Evolutionary conservation across 53 echinoderm and acorn worm genomes (phyloP).

Genomic region (Patiria pectinifera): DNA sequence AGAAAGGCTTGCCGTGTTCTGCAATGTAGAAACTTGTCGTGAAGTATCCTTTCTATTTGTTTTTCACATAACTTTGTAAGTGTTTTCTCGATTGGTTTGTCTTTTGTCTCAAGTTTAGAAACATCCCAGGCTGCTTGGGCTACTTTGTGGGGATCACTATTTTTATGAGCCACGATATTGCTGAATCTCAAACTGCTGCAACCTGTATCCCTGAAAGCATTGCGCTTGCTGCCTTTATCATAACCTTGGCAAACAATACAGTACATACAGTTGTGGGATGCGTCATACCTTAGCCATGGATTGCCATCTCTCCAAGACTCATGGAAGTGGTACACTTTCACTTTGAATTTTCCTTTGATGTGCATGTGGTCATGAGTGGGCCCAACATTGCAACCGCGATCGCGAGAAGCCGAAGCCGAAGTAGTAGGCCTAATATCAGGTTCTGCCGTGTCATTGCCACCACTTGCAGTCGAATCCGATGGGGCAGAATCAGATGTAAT

Average conservation of each 20-base stretch:
- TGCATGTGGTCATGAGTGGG: slow-evolving; percentile 7
- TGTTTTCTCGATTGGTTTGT: slow-evolving; percentile 37
- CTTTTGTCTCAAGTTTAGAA: slow-evolving; percentile 48
- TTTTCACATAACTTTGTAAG: slow-evolving; percentile 34
- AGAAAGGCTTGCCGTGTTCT: slow-evolving; percentile 18
- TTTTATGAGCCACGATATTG: slow-evolving; percentile 39
- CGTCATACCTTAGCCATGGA: slow-evolving; percentile 33
- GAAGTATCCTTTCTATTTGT: slow-evolving; percentile 26
- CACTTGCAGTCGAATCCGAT: not conserved
- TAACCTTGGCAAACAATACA: slow-evolving; percentile 43
- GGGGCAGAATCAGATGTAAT: not conserved
- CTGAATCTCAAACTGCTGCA: slow-evolving; percentile 21
- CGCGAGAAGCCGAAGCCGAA: no score
- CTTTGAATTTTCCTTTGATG: not conserved
- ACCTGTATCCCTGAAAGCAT: slow-evolving; percentile 44
- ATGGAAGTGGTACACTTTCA: slow-evolving; percentile 26
- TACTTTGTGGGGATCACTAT: slow-evolving; percentile 30
- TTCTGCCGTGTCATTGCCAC: not conserved
- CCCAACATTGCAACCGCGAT: not conserved
- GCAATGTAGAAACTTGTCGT: slow-evolving; percentile 46
- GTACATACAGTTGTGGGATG: slow-evolving; percentile 13
- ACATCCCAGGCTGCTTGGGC: slow-evolving; percentile 19
- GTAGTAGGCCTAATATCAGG: not conserved
- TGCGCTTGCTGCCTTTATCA: slow-evolving; percentile 39
- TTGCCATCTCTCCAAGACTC: slow-evolving; percentile 33